Evolutionary conservation across 2,797 vertebrate genomes (phyloP), one percentile per base, ranked within the genome.

Genomic region (Helostoma temminkii): DNA sequence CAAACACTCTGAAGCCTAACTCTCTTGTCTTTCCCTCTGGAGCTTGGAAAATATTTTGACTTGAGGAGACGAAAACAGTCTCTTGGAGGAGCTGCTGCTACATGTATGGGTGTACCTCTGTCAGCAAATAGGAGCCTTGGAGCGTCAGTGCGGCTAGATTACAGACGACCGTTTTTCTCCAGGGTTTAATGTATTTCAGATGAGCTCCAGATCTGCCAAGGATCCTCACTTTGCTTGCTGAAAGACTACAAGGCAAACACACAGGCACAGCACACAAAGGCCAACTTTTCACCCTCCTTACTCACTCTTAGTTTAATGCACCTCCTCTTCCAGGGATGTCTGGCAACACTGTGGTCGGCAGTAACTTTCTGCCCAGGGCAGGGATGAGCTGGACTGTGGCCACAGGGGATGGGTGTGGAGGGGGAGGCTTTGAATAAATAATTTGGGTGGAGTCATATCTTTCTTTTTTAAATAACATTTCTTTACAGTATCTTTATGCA

Each of bases 181-280:
- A 45, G 81, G 63, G 66, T 76, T 84, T 91, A 87, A 92, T 88
- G 65, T 63, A 81, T 88, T 86, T 93, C 86, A 92, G 92, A 90
- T 90, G 87, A 92, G 85, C 77, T 82, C 76, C 71, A 62, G 62
- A 71, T 69, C 82, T 84, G 89, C 71, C 83, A 58, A n/a, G 16
- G 49, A 30, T 82, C 78, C 77, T 78, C 9, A 19, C 52, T 81
- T 65, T 76, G 68, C 82, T 74, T 50, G 66, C 71, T 76, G 64
- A 60, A 79, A 66, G 66, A 71, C 25, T 43, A 73, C 53, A 75
- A 67, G 53, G 57, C 71, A 82, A 75, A 79, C 48, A 66, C 60
- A 49, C 65, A 78, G 66, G 47, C 69, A 34, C 57, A 41, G 66
- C 39, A 50, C 76, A 66, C 72, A 6, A 11, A 65, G 77, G 68